phyloP scores from a whole-genome alignment of 2,888 invertebrate species.

The Adelphocoris suturalis region DNA sequence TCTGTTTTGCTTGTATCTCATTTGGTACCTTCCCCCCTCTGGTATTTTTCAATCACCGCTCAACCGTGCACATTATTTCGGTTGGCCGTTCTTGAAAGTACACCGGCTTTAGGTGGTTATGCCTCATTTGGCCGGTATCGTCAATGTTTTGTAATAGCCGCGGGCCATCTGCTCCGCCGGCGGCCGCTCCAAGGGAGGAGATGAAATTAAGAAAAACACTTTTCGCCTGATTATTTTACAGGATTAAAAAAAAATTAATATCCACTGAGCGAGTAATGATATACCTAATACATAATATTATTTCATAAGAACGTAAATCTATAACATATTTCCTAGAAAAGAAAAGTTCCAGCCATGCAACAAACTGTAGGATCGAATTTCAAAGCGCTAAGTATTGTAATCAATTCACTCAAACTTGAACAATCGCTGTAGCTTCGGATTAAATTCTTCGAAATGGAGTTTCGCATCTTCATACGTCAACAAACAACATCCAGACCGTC shows the following conservation, averaged over 20 bases:
- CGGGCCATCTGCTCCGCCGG: slow-evolving; percentile 38
- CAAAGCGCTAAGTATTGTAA: no score
- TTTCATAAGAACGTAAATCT: no score
- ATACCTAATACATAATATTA: no score
- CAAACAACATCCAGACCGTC: no score
- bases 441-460: no score
- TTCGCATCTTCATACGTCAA: no score
- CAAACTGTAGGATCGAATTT: no score
- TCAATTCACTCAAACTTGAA: no score
- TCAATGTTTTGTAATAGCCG: slow-evolving; percentile 42
- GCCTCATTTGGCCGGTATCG: slow-evolving; percentile 54
- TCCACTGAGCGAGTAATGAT: no score
- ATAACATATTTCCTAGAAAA: no score
- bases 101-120: slow-evolving; percentile 23
- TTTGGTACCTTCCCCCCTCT: slow-evolving; percentile 43
- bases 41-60: slow-evolving; percentile 64
- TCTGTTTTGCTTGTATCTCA: slow-evolving; percentile 68
- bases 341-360: no score
- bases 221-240: neutral
- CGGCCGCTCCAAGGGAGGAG: neutral
- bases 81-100: slow-evolving; percentile 57
- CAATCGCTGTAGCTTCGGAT: no score
- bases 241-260: neutral
- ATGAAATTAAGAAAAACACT: slow-evolving; percentile 23
- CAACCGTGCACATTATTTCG: slow-evolving; percentile 63